phyloP scores from a whole-genome alignment of 2,113 vertebrate species.

The Pycnonotus jocosus region DNA sequence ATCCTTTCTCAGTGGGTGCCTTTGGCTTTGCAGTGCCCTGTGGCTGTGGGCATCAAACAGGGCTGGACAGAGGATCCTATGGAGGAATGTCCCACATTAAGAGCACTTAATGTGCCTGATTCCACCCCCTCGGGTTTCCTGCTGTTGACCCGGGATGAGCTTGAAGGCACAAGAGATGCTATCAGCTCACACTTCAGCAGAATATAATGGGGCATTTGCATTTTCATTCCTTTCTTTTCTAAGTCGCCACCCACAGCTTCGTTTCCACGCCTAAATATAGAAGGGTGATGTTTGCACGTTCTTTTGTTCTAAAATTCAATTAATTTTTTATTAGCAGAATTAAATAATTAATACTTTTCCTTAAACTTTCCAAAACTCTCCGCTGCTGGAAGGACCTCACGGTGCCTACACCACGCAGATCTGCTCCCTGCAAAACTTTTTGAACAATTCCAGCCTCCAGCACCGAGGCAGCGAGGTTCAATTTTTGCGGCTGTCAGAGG shows the following conservation, averaged over 20 bases:
- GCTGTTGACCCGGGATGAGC: background rate
- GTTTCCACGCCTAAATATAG: background rate
- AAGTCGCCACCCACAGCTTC: background rate
- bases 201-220: background rate
- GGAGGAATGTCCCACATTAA: background rate
- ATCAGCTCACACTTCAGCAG: background rate
- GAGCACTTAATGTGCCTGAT: background rate
- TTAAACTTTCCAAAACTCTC: slow-evolving; percentile 9
- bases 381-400: background rate
- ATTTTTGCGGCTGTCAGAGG: slow-evolving; percentile 2
- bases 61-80: background rate
- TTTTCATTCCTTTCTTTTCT: background rate
- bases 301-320: slow-evolving; percentile 54
- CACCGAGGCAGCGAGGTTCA: background rate
- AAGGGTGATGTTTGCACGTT: background rate
- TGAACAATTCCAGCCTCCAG: background rate
- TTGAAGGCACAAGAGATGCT: background rate
- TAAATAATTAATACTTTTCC: slow-evolving; percentile 39
- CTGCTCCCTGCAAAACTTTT: background rate
- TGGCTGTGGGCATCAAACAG: background rate
- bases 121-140: background rate
- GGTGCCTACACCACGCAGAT: background rate
- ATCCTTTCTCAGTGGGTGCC: background rate
- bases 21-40: background rate
- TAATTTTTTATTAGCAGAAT: slow-evolving; percentile 37